Evolutionary conservation across 2,113 vertebrate species (phyloP), one percentile per base, ranked within the genome.

Genomic region (Brienomyrus brachyistius): DNA sequence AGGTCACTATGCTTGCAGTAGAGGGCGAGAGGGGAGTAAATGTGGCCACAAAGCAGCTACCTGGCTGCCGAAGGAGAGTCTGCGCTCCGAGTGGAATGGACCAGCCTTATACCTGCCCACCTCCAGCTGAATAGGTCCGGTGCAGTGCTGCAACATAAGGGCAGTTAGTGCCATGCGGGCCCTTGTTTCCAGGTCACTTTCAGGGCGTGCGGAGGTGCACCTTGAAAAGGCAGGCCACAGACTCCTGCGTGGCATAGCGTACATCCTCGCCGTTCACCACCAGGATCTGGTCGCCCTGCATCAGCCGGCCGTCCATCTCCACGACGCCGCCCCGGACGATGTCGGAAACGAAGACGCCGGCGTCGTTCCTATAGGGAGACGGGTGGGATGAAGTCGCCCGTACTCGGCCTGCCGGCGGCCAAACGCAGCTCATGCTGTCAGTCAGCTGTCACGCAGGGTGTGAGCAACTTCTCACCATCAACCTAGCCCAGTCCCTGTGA

Each of bases 221-320:
- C 97, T 99, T 99, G 0, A 99, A 95, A 50, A 99, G 95, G 13
- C 97, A 97, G 1, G 98, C 98, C 88, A 98, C 97, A 0, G 97
- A 95, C 91, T 99, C 98, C 92, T 99, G 98, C 10, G 98, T 98
- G 91, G 97, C 96, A 0, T 95, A 96, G 50, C 97, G 95, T 89
- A 99, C 97, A 1, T 99, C 98, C 91, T 99, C 97, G 0, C 97
- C 96, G 13, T 99, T 99, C 88, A 99, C 97, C 0, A 94, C 95
- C 86, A 99, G 10, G 93, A 99, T 98, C 94, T 99, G 98, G 93
- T 99, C 98, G 62, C 98, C 98, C 91, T 98, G 98, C 96, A 97
- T 96, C 91, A 99, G 92, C 3, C 95, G 96, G 1, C 97, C 97
- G 40, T 99, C 98, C 0, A 93, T 88, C 87, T 99, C 98, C 90